These are phyloP conservation scores for Saccopteryx leptura DNA, from an alignment of 2,113 vertebrate genomes.

Conservation along the genomic window DNA sequence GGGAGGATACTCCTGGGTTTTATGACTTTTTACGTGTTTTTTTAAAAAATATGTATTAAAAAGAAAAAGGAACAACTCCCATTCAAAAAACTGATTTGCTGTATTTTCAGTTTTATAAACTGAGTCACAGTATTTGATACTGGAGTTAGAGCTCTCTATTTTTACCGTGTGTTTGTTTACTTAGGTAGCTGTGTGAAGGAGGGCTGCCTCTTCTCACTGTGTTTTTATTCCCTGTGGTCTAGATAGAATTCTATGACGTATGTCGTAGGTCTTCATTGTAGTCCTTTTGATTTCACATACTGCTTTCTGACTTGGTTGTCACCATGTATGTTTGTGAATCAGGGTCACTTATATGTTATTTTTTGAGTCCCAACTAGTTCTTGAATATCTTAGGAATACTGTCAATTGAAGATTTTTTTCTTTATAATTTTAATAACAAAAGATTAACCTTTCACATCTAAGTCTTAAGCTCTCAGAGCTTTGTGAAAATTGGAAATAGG, in stretches of 20 bases:
- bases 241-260: neutral
- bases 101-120: slow-evolving; percentile 38
- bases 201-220: neutral
- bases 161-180: neutral
- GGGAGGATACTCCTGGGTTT: neutral
- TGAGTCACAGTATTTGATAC: neutral
- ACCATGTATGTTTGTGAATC: neutral
- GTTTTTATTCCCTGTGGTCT: neutral
- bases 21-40: neutral
- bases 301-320: neutral
- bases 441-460: neutral
- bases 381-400: neutral
- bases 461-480: slow-evolving; percentile 6
- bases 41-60: neutral
- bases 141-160: neutral
- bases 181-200: neutral
- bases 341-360: neutral
- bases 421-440: slow-evolving; percentile 27
- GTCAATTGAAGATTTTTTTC: neutral
- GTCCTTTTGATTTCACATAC: neutral
- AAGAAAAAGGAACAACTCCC: neutral
- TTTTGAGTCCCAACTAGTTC: neutral
- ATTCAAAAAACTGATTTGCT: neutral
- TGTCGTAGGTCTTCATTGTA: neutral
- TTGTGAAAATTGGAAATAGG: slow-evolving; percentile 20